These are phyloP conservation scores for Pachyuromys duprasi DNA, from an alignment of 2,797 vertebrate species.

Conservation along the genomic window DNA sequence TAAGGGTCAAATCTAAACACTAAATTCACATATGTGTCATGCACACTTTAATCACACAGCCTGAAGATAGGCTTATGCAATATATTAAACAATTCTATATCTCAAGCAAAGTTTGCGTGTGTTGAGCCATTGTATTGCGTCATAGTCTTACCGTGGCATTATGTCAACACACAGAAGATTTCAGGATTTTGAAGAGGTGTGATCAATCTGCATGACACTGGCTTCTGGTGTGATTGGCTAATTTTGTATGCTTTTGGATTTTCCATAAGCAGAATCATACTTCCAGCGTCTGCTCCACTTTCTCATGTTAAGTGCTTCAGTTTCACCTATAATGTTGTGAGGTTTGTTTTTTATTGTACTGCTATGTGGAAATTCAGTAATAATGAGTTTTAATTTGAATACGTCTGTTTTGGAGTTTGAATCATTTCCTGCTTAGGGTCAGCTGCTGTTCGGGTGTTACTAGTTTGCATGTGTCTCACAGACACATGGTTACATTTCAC, in stretches of 20 bases:
- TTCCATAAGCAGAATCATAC: background rate
- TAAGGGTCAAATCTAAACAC: background rate
- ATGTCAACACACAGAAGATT: background rate
- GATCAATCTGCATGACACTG: background rate
- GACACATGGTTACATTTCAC: background rate
- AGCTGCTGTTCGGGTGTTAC: background rate
- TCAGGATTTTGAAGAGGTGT: background rate
- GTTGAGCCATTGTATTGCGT: background rate
- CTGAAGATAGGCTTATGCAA: background rate
- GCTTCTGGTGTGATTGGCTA: background rate
- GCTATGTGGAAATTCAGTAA: background rate
- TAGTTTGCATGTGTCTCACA: background rate
- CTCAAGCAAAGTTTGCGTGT: background rate
- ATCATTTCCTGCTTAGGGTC: background rate
- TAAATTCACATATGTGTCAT: background rate
- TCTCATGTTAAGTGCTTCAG: background rate
- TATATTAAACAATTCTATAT: background rate
- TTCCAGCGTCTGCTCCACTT: background rate
- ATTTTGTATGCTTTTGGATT: background rate
- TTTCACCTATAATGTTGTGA: background rate
- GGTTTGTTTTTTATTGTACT: background rate
- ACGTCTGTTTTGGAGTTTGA: background rate
- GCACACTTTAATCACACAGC: background rate
- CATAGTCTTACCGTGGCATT: background rate
- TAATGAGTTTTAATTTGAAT: background rate